Base-by-base conservation (phyloP, 2,888 invertebrate genomes). In the Phengaris alcon region DNA sequence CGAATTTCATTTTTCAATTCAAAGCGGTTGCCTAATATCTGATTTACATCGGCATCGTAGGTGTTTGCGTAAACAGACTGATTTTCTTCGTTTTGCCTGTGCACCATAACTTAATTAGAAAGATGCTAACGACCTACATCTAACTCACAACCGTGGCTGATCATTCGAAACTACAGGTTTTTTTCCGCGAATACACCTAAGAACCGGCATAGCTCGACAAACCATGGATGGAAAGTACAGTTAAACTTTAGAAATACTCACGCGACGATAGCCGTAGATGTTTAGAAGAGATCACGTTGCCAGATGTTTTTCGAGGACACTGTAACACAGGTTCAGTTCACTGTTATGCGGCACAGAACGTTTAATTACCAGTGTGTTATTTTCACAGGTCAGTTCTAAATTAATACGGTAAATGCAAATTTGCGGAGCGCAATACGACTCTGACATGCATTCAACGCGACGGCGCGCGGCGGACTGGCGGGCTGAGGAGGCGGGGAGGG, bases 201-300 rank as follows among this genome's bases (percentile, higher is more conserved):
- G 85, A 85, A 84, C 83, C 84, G 84, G 82, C 85, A 84, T 84
- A 85, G 82, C 84, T 83, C 82, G 77, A 82, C 84, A 85, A 84
- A 85, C 84, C 85, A 87, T 87, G 85, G 86, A 86, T 85, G 85
- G 86, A 87, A 88, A 87, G 88, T 89, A 91, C 91, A 89, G 91
- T 90, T 91, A 91, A 87, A 86, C 85, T 87, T 86, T 83, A 85
- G 84, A 86, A 74, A 87, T 90, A 91, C 91, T 91, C 87, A 91
- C 91, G 85, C 86, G 82, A 82, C 81, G 76, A 77, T 77, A 80
- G 84, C 84, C 85, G 85, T 84, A 82, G 85, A 84, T 84, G 84
- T 81, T 85, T 85, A 85, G 86, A 85, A 79, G 79, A 84, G 83
- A 85, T 86, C 81, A 80, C 79, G 80, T 81, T 82, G 84, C 70